A percentile compares a stretch with the other conserved stretches of the same genome.
phyloP scores from a whole-genome alignment of 2,888 invertebrate genomes.

The Dendrolimus houi region DNA sequence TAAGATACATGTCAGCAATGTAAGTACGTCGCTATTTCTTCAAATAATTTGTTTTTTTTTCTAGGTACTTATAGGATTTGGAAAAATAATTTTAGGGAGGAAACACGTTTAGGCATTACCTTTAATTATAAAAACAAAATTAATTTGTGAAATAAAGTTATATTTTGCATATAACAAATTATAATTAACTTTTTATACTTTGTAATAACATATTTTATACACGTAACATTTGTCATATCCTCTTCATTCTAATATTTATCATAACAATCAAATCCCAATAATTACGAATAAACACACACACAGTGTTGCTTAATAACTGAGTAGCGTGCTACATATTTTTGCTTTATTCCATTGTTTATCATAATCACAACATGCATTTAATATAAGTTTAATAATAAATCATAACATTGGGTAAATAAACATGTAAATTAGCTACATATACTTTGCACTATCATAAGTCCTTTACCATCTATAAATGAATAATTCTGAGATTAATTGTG shows the following conservation, averaged over 20 bases:
- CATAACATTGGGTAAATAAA: background rate
- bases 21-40: too few species aligned
- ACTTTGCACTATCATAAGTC: background rate
- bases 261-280: too few species aligned
- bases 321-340: too few species aligned
- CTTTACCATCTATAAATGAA: background rate
- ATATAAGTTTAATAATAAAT: background rate
- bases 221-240: conserved; percentile 32
- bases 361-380: background rate
- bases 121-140: background rate
- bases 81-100: too few species aligned
- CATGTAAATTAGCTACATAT: background rate
- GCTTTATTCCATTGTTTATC: too few species aligned
- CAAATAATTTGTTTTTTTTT: too few species aligned
- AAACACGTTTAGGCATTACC: too few species aligned
- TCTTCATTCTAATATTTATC: conserved; percentile 19
- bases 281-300: too few species aligned
- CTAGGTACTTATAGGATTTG: too few species aligned
- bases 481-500: background rate
- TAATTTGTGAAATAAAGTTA: conserved; percentile 12
- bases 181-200: conserved; percentile 54
- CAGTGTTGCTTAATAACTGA: too few species aligned
- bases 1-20: too few species aligned
- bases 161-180: conserved; percentile 27
- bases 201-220: conserved; percentile 47